These are phyloP conservation scores for Lagopus muta DNA, from an alignment of 2,113 vertebrate species.

Conservation along the genomic window DNA sequence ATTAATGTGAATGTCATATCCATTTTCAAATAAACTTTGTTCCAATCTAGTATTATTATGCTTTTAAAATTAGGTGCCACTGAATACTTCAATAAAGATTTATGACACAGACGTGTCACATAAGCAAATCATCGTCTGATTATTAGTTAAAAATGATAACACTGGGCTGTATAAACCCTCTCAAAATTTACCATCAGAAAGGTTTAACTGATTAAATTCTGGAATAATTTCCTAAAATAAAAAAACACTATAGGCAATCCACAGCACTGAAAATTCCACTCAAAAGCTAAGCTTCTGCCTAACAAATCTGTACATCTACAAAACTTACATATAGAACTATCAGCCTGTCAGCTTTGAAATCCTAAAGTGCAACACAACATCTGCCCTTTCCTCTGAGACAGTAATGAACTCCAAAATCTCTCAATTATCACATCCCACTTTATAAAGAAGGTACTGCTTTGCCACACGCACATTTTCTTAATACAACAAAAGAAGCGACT, in stretches of 20 bases:
- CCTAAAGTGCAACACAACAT: neutral
- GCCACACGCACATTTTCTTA: neutral
- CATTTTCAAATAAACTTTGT: neutral
- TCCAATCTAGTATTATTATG: neutral
- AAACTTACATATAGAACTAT: neutral
- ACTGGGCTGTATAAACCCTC: neutral
- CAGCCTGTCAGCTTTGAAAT: neutral
- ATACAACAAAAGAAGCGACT: neutral
- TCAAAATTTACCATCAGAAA: neutral
- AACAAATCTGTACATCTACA: neutral
- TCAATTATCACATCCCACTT: neutral
- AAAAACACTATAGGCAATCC: neutral
- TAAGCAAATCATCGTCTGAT: neutral
- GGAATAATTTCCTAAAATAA: neutral
- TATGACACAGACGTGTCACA: neutral
- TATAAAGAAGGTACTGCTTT: neutral
- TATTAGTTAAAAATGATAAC: neutral
- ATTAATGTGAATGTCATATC: neutral
- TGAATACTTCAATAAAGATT: neutral
- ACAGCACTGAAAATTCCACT: neutral
- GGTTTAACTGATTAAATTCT: neutral
- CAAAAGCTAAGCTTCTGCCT: neutral
- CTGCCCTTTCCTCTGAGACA: neutral
- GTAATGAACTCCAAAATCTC: neutral
- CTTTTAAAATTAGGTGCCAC: neutral